Percentiles rank a stretch among this genome's conserved stretches.
Evolutionary conservation across 2,888 invertebrate species (phyloP).

Genomic region (Sinopyrophorus schimmeli): DNA sequence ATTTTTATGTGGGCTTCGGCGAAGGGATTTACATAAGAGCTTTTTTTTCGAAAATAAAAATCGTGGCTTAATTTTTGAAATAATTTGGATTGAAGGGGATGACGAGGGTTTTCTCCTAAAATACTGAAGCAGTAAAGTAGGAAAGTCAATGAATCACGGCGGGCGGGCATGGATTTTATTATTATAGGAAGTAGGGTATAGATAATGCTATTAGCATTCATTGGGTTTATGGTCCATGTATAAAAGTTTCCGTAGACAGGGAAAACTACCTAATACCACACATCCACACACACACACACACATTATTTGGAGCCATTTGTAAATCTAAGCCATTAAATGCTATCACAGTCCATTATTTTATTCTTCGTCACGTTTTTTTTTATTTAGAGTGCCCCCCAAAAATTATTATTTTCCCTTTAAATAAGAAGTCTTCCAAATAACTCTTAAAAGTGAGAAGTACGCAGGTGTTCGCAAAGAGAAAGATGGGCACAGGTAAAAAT

Average conservation of each 20-base stretch:
- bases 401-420: slow-evolving; percentile 5
- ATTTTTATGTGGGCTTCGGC: no score
- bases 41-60: slow-evolving; percentile 8
- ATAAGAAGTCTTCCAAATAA: neutral
- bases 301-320: slow-evolving; percentile 28
- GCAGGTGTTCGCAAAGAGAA: no score
- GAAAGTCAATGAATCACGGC: slow-evolving; percentile 32
- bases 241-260: slow-evolving; percentile 57
- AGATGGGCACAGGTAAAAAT: no score
- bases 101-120: neutral
- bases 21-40: slow-evolving; percentile 23
- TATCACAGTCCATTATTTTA: slow-evolving; percentile 18
- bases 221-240: slow-evolving; percentile 65
- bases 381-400: no score
- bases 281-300: no score
- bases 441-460: no score
- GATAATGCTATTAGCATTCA: slow-evolving; percentile 64
- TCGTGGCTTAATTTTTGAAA: no score
- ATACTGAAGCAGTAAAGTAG: neutral
- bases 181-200: slow-evolving; percentile 54
- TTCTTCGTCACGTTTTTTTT: slow-evolving; percentile 9
- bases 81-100: no score
- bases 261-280: slow-evolving; percentile 51
- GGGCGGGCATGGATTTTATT: slow-evolving; percentile 45
- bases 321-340: slow-evolving; percentile 26